These are phyloP conservation scores for Capromys pilorides DNA, from an alignment of 2,797 vertebrate species.

Conservation along the genomic window DNA sequence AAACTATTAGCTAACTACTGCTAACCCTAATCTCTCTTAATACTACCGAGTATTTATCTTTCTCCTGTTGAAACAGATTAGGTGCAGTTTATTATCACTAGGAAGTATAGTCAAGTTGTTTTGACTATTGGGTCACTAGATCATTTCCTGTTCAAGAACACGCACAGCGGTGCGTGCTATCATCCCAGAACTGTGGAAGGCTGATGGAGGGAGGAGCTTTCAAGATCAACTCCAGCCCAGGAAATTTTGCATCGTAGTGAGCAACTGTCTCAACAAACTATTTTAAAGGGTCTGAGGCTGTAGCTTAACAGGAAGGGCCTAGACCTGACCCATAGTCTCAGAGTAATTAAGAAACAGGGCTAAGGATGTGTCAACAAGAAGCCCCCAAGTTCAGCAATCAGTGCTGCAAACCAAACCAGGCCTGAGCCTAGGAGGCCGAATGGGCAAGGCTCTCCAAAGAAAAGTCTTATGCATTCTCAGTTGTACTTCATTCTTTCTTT, in stretches of 20 bases:
- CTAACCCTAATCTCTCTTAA: constrained; percentile 3
- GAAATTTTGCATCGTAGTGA: neutral
- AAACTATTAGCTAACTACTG: neutral
- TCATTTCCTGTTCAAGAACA: constrained; percentile 58
- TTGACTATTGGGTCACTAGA: neutral
- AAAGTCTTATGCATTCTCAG: neutral
- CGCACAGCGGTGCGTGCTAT: neutral
- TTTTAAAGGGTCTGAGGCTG: neutral
- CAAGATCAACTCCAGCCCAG: neutral
- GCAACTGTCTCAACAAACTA: neutral
- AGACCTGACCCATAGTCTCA: neutral
- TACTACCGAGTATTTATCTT: neutral
- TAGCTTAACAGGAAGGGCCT: neutral
- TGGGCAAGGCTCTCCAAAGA: constrained; percentile 3
- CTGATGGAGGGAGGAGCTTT: neutral
- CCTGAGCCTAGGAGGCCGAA: neutral
- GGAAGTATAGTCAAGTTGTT: constrained; percentile 9
- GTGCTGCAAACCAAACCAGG: neutral
- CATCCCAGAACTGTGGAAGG: neutral
- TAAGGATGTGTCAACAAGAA: neutral
- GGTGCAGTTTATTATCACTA: constrained; percentile 37
- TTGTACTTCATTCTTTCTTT: constrained; percentile 29
- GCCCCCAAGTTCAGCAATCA: neutral
- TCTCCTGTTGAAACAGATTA: constrained; percentile 48
- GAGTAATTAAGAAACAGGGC: no score